These are phyloP conservation scores for Lophotriccus pileatus DNA, from an alignment of 2,797 vertebrate genomes.

Conservation along the genomic window DNA sequence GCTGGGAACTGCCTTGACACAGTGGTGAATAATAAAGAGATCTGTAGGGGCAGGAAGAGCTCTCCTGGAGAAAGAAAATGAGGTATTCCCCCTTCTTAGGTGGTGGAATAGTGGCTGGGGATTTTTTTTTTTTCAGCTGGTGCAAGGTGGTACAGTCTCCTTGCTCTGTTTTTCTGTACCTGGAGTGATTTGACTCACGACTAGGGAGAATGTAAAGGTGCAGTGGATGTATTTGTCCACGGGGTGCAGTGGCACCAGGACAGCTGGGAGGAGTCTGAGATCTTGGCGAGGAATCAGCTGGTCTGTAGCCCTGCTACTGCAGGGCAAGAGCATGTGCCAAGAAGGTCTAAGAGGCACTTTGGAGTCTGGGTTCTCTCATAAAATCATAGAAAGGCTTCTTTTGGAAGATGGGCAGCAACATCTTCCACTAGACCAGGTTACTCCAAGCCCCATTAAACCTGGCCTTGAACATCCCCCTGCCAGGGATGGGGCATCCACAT, in stretches of 20 bases:
- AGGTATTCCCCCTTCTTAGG: not conserved
- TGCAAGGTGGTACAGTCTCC: not conserved
- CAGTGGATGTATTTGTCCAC: not conserved
- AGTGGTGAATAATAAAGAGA: not conserved
- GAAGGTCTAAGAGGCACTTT: not conserved
- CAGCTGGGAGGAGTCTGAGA: not conserved
- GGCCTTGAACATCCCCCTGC: not conserved
- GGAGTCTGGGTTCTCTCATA: not conserved
- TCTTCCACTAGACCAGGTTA: not conserved
- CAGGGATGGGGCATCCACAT: not conserved
- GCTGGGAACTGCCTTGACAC: not conserved
- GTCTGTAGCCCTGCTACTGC: fast-evolving
- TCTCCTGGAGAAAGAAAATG: not conserved
- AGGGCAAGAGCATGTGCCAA: not conserved
- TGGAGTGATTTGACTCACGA: not conserved
- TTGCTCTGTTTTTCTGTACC: not conserved
- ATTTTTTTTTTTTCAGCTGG: not conserved
- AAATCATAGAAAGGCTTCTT: not conserved
- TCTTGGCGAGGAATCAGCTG: not conserved
- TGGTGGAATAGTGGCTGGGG: not conserved
- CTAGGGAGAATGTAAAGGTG: not conserved
- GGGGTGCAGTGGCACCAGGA: not conserved
- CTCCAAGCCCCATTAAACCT: not conserved
- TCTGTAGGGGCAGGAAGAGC: not conserved
- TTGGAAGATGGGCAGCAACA: not conserved